Evolutionary conservation across 2,797 vertebrate genomes (phyloP), one percentile per base, ranked within the genome.

Genomic region (Molothrus ater): DNA sequence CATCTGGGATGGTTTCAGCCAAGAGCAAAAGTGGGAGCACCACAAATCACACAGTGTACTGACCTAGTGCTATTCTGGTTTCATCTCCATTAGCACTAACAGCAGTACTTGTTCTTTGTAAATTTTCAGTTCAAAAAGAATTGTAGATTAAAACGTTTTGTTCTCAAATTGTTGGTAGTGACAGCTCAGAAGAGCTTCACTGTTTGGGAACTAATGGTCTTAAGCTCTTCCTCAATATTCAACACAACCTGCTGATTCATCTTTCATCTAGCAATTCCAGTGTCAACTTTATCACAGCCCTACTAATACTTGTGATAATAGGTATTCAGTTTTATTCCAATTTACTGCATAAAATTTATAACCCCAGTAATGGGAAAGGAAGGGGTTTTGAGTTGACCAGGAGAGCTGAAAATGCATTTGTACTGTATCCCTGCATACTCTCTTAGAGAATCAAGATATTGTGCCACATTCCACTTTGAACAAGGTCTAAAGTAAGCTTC

Each of bases 61-160:
- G 60, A 32, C 34, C 15, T 70, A 26, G 16, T 8, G 9, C 11
- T 88, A 11, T 45, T 84, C 38, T 50, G 42, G 9, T 79, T 95
- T 88, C 32, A 36, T 42, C 24, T 88, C 36, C 21, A 2, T 43
- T 71, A 72, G 12, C 26, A 21, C 13, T 43, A 87, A 21, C 25
- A 51, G 34, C 79, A 80, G 25, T 70, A 89, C 65, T 48, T 86
- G 24, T 20, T 81, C 43, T 93, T 93, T 71, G 45, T 50, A 93
- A 91, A 79, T 29, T 88, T 94, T 72, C 47, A 68, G 17, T 92
- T 96, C 57, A 92, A 94, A 96, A 88, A 54, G 51, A 93, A 95
- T 80, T 93, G 57, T 36, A 88, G 64, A 90, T 96, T 63, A 93
- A 95, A 97, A 79, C 9, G 17, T 86, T 81, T 72, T 83, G 26